These are phyloP conservation scores for Ceraclea dissimilis DNA, from an alignment of 2,888 invertebrate species.

Conservation along the genomic window DNA sequence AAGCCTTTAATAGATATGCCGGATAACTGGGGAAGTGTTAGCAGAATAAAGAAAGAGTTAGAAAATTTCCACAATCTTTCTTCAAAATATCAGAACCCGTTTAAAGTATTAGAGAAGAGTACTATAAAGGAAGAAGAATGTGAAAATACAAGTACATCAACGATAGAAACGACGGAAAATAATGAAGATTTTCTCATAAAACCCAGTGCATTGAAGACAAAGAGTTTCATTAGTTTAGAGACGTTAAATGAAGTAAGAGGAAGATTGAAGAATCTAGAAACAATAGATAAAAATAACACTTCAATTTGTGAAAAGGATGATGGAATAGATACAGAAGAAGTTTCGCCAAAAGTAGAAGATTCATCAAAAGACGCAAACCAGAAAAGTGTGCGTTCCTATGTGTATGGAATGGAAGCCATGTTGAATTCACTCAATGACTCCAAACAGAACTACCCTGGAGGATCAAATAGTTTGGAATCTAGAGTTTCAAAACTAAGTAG, in stretches of 20 bases:
- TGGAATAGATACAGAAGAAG: slow-evolving; percentile 40
- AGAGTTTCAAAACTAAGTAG: slow-evolving; percentile 36
- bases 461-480: slow-evolving; percentile 43
- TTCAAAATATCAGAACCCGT: slow-evolving; percentile 6
- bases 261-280: slow-evolving; percentile 41
- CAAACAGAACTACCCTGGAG: slow-evolving; percentile 27
- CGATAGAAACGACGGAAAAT: slow-evolving; percentile 4
- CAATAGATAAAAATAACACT: slow-evolving; percentile 15
- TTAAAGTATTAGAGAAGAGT: slow-evolving; percentile 12
- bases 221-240: slow-evolving; percentile 52
- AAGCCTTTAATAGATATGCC: slow-evolving; percentile 36
- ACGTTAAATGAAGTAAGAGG: slow-evolving; percentile 52
- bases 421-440: slow-evolving; percentile 30
- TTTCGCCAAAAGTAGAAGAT: slow-evolving; percentile 21
- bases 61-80: slow-evolving; percentile 37
- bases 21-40: slow-evolving; percentile 45
- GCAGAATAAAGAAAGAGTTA: slow-evolving; percentile 47
- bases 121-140: slow-evolving; percentile 9
- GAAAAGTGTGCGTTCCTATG: slow-evolving; percentile 37
- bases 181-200: slow-evolving; percentile 25
- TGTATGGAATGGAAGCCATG: slow-evolving; percentile 39
- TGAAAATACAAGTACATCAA: slow-evolving; percentile 3
- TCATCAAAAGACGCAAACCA: slow-evolving; percentile 16
- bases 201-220: slow-evolving; percentile 28
- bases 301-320: slow-evolving; percentile 32